phyloP scores from a whole-genome alignment of 2,797 vertebrate genomes.

The Kryptolebias ocellatus region DNA sequence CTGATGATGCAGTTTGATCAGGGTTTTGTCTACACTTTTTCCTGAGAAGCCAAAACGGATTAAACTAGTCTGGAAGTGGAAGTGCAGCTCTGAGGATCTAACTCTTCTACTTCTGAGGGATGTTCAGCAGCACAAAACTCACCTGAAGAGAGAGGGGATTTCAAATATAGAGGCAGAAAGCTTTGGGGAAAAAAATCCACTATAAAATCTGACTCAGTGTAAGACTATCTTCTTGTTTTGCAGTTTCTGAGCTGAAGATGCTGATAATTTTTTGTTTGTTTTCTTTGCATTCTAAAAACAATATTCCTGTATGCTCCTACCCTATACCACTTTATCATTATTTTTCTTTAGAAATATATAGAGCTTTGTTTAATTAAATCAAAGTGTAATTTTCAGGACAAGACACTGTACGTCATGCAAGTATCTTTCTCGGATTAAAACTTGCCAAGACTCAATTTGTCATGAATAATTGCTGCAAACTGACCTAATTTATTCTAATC shows the following conservation, averaged over 20 bases:
- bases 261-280: no score
- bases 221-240: background rate
- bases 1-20: slow-evolving; percentile 30
- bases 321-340: no score
- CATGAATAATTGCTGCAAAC: background rate
- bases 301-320: no score
- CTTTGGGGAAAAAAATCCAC: slow-evolving; percentile 10
- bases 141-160: background rate
- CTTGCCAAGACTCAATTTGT: background rate
- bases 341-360: no score
- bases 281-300: no score
- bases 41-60: background rate
- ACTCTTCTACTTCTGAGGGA: slow-evolving; percentile 9
- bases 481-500: slow-evolving; percentile 2
- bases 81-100: slow-evolving; percentile 1
- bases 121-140: background rate
- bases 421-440: background rate
- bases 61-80: background rate
- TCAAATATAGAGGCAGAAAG: background rate
- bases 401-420: background rate
- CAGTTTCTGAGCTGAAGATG: no score
- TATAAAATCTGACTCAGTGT: slow-evolving; percentile 6
- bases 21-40: slow-evolving; percentile 16
- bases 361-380: no score
- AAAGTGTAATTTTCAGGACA: no score